Percentiles rank a stretch among this genome's conserved stretches.
Evolutionary conservation across 2,797 vertebrate species (phyloP).

Genomic region (Micromesistius poutassou): DNA sequence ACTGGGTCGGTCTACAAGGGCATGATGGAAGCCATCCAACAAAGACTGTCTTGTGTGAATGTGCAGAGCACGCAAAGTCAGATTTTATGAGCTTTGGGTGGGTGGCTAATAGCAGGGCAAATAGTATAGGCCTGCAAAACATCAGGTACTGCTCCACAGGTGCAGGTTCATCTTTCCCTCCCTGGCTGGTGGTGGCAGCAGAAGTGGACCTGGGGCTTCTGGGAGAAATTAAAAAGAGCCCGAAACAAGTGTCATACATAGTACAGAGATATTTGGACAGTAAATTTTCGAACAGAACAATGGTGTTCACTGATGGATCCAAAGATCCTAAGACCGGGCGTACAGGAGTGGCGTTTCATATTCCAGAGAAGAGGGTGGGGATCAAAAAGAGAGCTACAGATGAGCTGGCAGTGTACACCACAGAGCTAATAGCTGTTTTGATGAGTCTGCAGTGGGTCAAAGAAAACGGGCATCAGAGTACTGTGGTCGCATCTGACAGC

Average conservation of each 20-base stretch:
- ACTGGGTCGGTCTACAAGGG: slow-evolving; percentile 2
- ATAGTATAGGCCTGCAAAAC: neutral
- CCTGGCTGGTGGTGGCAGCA: neutral
- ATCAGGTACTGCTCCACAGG: neutral
- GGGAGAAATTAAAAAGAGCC: neutral
- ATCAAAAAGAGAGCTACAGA: neutral
- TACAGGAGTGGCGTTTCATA: neutral
- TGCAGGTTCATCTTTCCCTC: neutral
- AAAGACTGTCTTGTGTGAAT: neutral
- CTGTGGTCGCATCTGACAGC: too few relatives aligned
- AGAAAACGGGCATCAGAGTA: too few relatives aligned
- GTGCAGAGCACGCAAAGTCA: neutral
- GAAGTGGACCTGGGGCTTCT: neutral
- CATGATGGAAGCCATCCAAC: slow-evolving; percentile 1
- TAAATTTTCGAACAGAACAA: neutral
- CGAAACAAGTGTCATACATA: neutral
- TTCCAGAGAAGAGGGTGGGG: neutral
- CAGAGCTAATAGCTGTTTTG: too few relatives aligned
- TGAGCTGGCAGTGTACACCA: neutral
- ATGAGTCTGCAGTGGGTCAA: too few relatives aligned
- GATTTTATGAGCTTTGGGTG: slow-evolving; percentile 1
- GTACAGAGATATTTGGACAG: neutral
- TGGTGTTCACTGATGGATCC: neutral
- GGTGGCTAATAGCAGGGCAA: slow-evolving; percentile 8
- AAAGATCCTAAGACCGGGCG: neutral